Conservation (phyloP, 2,888 invertebrate genomes). For the Eubasilissa splendida region DNA sequence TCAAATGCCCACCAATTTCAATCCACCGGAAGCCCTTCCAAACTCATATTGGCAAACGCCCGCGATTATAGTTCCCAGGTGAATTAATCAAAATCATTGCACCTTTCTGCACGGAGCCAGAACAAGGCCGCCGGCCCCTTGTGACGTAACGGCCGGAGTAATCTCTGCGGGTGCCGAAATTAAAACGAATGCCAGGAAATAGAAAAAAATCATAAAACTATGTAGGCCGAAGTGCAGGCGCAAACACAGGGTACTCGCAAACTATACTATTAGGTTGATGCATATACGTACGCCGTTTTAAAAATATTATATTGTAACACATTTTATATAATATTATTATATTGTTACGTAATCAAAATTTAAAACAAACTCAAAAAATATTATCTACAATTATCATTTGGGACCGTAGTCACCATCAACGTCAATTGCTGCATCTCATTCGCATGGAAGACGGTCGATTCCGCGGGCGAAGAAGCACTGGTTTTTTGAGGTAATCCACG, state of each 20-base stretch:
- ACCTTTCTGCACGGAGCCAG: slow-evolving; percentile 19
- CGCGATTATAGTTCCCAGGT: slow-evolving; percentile 22
- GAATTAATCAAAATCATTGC: slow-evolving; percentile 26
- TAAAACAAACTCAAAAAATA: no score
- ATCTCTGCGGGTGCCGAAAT: slow-evolving; percentile 11
- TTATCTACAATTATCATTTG: no score
- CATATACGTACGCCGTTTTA: no score
- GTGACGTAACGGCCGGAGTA: background rate
- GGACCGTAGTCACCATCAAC: no score
- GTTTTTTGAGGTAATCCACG: no score
- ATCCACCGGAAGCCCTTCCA: slow-evolving; percentile 45
- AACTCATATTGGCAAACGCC: slow-evolving; percentile 16
- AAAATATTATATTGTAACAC: no score
- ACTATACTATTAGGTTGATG: no score
- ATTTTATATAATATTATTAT: no score
- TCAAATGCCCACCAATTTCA: slow-evolving; percentile 6
- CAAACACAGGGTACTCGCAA: background rate
- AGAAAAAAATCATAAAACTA: background rate
- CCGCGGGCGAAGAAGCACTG: no score
- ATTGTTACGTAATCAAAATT: no score
- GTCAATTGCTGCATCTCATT: no score
- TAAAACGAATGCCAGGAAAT: slow-evolving; percentile 3
- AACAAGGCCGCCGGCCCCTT: slow-evolving; percentile 16
- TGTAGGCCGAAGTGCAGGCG: background rate
- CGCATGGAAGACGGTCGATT: no score